Evolutionary conservation across 2,888 invertebrate species (phyloP).

Genomic region (Leucophenga montana): DNA sequence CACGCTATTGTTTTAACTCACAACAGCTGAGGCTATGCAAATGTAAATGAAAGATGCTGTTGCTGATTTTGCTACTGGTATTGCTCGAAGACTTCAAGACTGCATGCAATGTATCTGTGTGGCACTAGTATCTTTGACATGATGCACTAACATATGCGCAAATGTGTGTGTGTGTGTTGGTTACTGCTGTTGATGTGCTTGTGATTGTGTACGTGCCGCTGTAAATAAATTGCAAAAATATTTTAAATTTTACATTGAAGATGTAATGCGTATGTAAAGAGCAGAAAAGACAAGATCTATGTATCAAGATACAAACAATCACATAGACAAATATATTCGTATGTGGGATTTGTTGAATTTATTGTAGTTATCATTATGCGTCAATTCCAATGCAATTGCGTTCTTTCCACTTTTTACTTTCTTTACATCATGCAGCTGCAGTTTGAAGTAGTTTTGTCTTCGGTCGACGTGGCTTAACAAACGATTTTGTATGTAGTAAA

Average conservation of each 20-base stretch:
- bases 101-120: neutral
- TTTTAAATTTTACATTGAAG: constrained; percentile 56
- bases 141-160: neutral
- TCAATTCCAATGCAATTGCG: constrained; percentile 5
- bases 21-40: neutral
- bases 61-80: neutral
- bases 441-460: neutral
- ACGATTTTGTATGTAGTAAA: neutral
- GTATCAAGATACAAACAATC: neutral
- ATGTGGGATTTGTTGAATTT: constrained; percentile 16
- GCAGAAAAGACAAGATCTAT: neutral
- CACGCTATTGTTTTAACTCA: neutral
- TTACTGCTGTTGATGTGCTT: constrained; percentile 19
- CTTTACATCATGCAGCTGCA: neutral
- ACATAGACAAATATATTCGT: neutral
- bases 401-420: neutral
- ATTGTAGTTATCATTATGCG: constrained; percentile 17
- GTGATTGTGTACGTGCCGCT: constrained; percentile 6
- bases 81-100: neutral
- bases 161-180: neutral
- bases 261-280: neutral
- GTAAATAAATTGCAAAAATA: constrained; percentile 63
- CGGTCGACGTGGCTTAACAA: neutral
- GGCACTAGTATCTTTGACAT: neutral
- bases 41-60: constrained; percentile 6